Conservation (phyloP, 2,113 vertebrate genomes). For the Sturnus vulgaris region DNA sequence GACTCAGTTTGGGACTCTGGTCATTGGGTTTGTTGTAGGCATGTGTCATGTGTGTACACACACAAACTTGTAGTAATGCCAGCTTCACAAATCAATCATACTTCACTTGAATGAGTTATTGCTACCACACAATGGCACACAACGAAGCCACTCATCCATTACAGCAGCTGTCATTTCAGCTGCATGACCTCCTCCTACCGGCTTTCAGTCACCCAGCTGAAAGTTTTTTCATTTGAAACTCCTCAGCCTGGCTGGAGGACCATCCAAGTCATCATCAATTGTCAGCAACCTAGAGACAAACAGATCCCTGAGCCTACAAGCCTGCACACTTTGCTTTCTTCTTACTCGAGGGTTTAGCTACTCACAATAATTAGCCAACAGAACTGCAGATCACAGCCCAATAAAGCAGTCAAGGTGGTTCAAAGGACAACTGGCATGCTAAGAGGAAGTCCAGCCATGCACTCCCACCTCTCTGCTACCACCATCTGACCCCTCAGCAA, state of each 20-base stretch:
- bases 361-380: slow-evolving; percentile 8
- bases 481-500: not conserved
- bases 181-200: not conserved
- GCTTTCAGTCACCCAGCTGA: not conserved
- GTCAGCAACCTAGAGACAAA: not conserved
- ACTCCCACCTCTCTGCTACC: not conserved
- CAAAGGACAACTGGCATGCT: not conserved
- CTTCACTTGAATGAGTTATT: not conserved
- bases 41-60: not conserved
- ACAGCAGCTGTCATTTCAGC: not conserved
- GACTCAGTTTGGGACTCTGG: not conserved
- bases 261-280: not conserved
- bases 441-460: not conserved
- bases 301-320: not conserved
- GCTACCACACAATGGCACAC: not conserved
- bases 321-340: not conserved
- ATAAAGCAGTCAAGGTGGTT: not conserved
- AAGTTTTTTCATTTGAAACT: not conserved
- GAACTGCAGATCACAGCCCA: not conserved
- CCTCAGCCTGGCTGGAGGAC: not conserved
- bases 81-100: not conserved
- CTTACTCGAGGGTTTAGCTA: not conserved
- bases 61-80: not conserved
- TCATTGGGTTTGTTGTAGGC: not conserved
- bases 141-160: not conserved